Evolutionary conservation across 2,888 invertebrate species (phyloP), one percentile per base, ranked within the genome.

Genomic region (Pecten maximus): DNA sequence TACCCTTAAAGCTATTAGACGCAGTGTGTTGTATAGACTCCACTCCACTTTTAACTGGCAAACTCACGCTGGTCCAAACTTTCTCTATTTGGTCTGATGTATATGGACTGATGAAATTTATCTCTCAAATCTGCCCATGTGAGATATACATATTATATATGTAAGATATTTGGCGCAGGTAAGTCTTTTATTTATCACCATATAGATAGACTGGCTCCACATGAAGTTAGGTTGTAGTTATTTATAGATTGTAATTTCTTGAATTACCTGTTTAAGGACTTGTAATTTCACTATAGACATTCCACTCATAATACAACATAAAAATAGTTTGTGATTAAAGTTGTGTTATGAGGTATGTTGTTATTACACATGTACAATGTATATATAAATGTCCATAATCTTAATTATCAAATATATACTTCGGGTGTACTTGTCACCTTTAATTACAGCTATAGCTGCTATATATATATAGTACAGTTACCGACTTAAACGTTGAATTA

Each of bases 201-300:
- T 74, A 28, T 74, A 74, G 28, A 28, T 74, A 28, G 28, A 28
- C 28, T 28, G 74, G 74, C 74, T 74, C 74, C 74, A 74, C 74
- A 28, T 35, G 74, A 74, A 74, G 35, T 35, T 10, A 74, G 28
- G 16, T 35, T 74, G 2, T 15, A 28, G 74, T 28, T 74, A 74
- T 74, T 74, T 74, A 74, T 74, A 74, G 74, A 74, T 23, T 74
- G 23, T 74, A 10, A 74, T 74, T 74, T 74, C 74, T 74, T 74
- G 74, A 28, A 35, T 74, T 74, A 74, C 74, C 74, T 74, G 74
- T 74, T 74, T 54, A 12, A 54, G 74, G 28, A 28, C 35, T 35
- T 60, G 60, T 60, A 28, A 60, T 60, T 28, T 60, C 60, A 60
- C 2, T 28, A 10, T 4, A 74, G 74, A 23, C 35, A 74, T 74